Base-by-base conservation (phyloP, 2,113 vertebrate species). In the Albula goreensis region DNA sequence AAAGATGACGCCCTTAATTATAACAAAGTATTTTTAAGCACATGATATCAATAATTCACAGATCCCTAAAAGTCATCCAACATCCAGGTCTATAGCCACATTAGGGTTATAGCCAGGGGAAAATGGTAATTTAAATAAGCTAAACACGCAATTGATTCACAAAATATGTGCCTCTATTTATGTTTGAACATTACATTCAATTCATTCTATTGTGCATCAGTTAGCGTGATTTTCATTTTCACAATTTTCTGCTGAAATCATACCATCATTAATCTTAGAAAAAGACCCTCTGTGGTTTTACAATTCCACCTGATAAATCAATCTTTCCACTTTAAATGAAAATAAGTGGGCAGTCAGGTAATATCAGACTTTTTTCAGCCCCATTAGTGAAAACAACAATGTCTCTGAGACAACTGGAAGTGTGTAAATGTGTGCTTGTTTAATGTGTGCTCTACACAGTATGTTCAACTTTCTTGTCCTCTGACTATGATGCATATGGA, bases 1-100 rank as follows among this genome's bases (percentile, higher is more conserved):
- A 25, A 41, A 81, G 22, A 57, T 57, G 17, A 60, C 57, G 15
- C 11, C 52, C 31, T n/a, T 82, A 82, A 82, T 82, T 82, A 82
- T 82, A 53, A 31, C 6, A 41, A 82, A 57, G 50, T 31, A 53
- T 56, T 31, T 56, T 66, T 66, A 66, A 57, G 51, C 31, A 82
- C 53, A 31, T 25, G n/a, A 51, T 82, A 60, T 57, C 81, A 57
- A 57, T 53, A 82, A 53, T 53, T 56, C n/a, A 17, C 22, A 82
- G 5, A 22, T 79, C 49, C 41, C 41, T 79, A 50, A 17, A 79
- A 79, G 6, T 10, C 31, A 79, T 79, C n/a, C 74, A 66, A 19
- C 17, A 66, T 22, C 15, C 60, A 31, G 8, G 70, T 11, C 70
- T 31, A 74, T 1, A n/a, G 17, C 49, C 78, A 79, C 31, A 79